Conservation (phyloP, 1,140 invertebrate species). For the Trichogramma pretiosum region DNA sequence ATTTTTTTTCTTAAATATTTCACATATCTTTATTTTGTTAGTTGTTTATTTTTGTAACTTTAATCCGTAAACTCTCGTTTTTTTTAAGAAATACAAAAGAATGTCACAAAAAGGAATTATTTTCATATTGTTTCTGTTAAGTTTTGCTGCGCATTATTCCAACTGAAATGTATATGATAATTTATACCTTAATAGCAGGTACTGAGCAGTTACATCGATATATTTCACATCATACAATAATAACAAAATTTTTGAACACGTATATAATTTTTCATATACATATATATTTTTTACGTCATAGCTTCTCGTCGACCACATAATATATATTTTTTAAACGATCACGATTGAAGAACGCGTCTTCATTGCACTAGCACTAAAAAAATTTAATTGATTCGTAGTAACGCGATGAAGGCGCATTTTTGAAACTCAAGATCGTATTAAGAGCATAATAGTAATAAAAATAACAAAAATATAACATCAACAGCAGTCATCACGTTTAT, state of each 20-base stretch:
- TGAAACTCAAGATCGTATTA: neutral
- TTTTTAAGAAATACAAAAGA: no score
- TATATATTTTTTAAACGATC: slow-evolving; percentile 16
- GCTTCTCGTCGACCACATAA: slow-evolving; percentile 7
- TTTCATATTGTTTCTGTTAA: no score
- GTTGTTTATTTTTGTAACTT: no score
- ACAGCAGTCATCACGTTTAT: slow-evolving; percentile 36
- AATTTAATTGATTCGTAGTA: neutral
- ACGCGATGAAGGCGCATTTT: slow-evolving; percentile 1
- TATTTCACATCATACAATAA: slow-evolving; percentile 37
- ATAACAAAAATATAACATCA: slow-evolving; percentile 46
- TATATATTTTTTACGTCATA: slow-evolving; percentile 9
- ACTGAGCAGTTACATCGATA: slow-evolving; percentile 30
- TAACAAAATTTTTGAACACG: slow-evolving; percentile 40
- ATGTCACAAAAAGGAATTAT: slow-evolving; percentile 26
- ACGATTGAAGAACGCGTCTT: slow-evolving; percentile 13
- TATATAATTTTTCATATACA: slow-evolving; percentile 24
- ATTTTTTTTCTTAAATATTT: slow-evolving; percentile 20
- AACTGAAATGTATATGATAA: slow-evolving; percentile 24
- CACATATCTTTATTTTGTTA: no score
- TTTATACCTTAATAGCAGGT: slow-evolving; percentile 29
- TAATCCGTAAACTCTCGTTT: no score
- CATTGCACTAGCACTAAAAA: neutral
- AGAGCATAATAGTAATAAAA: slow-evolving; percentile 34
- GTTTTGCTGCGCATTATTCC: no score